Evolutionary conservation across 1,140 invertebrate genomes (phyloP), one percentile per base, ranked within the genome.

Genomic region (Neodiprion virginianus): DNA sequence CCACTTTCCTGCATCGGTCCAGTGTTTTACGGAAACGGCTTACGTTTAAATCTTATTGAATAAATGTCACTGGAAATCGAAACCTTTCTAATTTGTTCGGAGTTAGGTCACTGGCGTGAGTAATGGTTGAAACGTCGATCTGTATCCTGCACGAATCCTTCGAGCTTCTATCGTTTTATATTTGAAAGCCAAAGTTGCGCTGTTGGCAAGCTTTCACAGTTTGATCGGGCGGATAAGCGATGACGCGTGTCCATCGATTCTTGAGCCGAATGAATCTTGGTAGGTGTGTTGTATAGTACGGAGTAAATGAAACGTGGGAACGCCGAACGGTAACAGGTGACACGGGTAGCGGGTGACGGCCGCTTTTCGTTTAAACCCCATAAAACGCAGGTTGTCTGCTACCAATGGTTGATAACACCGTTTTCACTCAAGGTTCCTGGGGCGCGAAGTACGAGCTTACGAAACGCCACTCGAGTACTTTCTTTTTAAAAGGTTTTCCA

Each of bases 401-500:
- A 17, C 8, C 53, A 17, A 61, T 61, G 53, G 53, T 61, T 17
- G 53, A 17, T 61, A 61, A 40, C 11, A 61, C 53, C 53, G 53
- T 17, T 17, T 8, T 61, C 8, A 61, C 8, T 8, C 8, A 17
- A 61, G 53, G 0, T 61, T 61, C 53, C 53, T 61, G 4, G 53
- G 11, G 53, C 53, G 11, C n/a, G 8, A 61, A 40, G 53, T 17
- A 61, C n/a, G 53, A 61, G 53, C 53, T 61, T 61, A 8, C 53
- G 53, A 61, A 61, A 61, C n/a, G 53, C 53, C 53, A 61, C 53
- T 61, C n/a, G 8, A 17, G 53, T 61, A 61, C 53, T 61, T 61
- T 61, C 53, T 61, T 61, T 61, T 61, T 61, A 61, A 61, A 61
- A 61, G 53, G 53, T 61, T 61, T 61, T 61, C 53, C 53, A 61